Percentiles rank a stretch among this genome's conserved stretches.
phyloP scores from a whole-genome alignment of 2,888 invertebrate genomes.

The Petrolisthes manimaculis region DNA sequence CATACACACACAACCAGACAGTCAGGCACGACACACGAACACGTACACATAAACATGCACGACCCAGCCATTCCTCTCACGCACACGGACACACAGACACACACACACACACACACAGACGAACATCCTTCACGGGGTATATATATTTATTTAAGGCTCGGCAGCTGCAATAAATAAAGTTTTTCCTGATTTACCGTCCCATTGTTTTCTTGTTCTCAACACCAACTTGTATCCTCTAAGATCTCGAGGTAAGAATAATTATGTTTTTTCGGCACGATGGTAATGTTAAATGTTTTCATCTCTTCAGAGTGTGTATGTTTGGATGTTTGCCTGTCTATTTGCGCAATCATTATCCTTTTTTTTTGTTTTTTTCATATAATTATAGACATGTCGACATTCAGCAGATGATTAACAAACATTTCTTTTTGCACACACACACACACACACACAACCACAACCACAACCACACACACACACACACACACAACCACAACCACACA shows the following conservation, averaged over 20 bases:
- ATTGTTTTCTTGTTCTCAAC: slow-evolving; percentile 12
- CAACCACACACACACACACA: background rate
- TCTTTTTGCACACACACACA: background rate
- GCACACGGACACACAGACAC: slow-evolving; percentile 4
- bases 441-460: background rate
- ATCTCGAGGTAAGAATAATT: background rate
- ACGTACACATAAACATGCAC: background rate
- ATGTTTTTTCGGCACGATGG: background rate
- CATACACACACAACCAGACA: too few relatives aligned
- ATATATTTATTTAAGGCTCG: slow-evolving; percentile 16
- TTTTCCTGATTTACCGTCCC: slow-evolving; percentile 9
- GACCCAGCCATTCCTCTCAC: background rate
- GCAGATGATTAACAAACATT: background rate
- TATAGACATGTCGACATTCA: too few relatives aligned
- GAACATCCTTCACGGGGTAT: slow-evolving; percentile 14
- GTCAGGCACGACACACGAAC: too few relatives aligned
- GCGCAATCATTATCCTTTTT: too few relatives aligned
- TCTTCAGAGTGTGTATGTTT: too few relatives aligned
- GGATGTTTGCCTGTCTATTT: too few relatives aligned
- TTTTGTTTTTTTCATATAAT: too few relatives aligned
- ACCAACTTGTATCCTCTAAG: background rate
- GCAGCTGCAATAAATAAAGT: slow-evolving; percentile 34
- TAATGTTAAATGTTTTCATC: too few relatives aligned
- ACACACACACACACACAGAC: slow-evolving; percentile 8
- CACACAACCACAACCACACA: background rate